phyloP scores from a whole-genome alignment of 2,888 invertebrate species.

The Lithophane semibrunnea region DNA sequence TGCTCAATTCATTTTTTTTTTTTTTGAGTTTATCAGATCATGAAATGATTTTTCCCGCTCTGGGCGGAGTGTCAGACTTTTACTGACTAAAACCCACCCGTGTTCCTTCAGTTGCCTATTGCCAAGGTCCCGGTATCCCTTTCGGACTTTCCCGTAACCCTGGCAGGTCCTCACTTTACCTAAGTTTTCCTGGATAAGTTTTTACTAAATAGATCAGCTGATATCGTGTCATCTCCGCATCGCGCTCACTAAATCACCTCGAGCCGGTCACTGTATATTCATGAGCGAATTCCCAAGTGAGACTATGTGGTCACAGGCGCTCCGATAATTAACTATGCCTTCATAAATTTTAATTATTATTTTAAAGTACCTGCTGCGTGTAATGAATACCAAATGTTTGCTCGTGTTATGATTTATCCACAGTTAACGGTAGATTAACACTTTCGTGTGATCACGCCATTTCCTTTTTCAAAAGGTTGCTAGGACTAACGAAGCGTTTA shows the following conservation, averaged over 20 bases:
- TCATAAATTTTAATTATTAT: constrained; percentile 64
- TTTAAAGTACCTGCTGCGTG: constrained; percentile 64
- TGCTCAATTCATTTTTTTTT: too few relatives aligned
- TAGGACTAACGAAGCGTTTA: constrained; percentile 38
- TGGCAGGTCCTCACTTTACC: too few relatives aligned
- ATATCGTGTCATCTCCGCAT: background rate
- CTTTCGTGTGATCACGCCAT: constrained; percentile 27
- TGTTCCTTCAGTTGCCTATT: too few relatives aligned
- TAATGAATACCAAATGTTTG: constrained; percentile 62
- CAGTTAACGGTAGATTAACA: constrained; percentile 35
- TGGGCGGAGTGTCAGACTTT: too few relatives aligned
- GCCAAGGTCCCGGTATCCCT: too few relatives aligned
- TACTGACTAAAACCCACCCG: too few relatives aligned
- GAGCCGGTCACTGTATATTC: constrained; percentile 56
- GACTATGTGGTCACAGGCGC: constrained; percentile 40
- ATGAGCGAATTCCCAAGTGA: constrained; percentile 53
- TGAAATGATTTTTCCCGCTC: too few relatives aligned
- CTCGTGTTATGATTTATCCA: constrained; percentile 57
- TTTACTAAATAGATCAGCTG: too few relatives aligned
- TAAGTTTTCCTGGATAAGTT: too few relatives aligned
- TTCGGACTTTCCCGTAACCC: too few relatives aligned
- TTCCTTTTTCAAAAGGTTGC: constrained; percentile 15
- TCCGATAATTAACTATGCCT: constrained; percentile 52
- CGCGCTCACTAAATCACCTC: constrained; percentile 29
- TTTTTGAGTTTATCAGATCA: too few relatives aligned